Evolutionary conservation across 1,140 invertebrate species (phyloP).

Genomic region (Scaptomyza pallida): DNA sequence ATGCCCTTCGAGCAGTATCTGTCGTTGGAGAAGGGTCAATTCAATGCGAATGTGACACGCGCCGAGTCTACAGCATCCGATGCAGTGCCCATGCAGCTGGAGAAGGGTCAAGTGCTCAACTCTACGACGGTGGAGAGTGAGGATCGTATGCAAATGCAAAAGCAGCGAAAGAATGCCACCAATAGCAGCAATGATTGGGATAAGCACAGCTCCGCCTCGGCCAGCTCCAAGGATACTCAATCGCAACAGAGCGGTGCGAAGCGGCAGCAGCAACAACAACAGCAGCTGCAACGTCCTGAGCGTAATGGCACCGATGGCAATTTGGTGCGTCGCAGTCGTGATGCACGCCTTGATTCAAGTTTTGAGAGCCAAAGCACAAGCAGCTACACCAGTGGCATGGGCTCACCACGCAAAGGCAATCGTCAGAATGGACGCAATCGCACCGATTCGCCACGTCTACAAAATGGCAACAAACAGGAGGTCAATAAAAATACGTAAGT

Average conservation of each 20-base stretch:
- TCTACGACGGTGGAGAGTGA: slow-evolving; percentile 72
- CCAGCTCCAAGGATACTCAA: slow-evolving; percentile 69
- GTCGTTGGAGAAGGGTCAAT: slow-evolving; percentile 76
- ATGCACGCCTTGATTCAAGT: slow-evolving; percentile 37
- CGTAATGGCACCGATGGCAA: slow-evolving; percentile 9
- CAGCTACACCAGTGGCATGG: slow-evolving; percentile 65
- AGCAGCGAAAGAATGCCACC: slow-evolving; percentile 28
- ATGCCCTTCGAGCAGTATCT: slow-evolving; percentile 82
- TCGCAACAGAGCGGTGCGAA: slow-evolving; percentile 38
- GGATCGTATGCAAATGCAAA: slow-evolving; percentile 53
- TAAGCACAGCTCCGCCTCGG: slow-evolving; percentile 66
- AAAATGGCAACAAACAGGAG: slow-evolving; percentile 57
- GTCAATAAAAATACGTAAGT: slow-evolving; percentile 65
- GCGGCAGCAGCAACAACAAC: slow-evolving; percentile 19
- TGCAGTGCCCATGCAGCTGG: slow-evolving; percentile 36
- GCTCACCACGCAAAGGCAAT: slow-evolving; percentile 67
- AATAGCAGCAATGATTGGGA: slow-evolving; percentile 60
- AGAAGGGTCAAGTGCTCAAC: slow-evolving; percentile 61
- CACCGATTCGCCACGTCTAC: slow-evolving; percentile 56
- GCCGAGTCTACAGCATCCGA: slow-evolving; percentile 49
- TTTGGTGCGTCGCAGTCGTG: slow-evolving; percentile 28
- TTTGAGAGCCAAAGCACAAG: slow-evolving; percentile 61
- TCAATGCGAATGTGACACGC: slow-evolving; percentile 58
- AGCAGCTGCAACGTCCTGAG: slow-evolving; percentile 20
- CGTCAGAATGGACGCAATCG: slow-evolving; percentile 55